Evolutionary conservation across 2,113 vertebrate species (phyloP).

Genomic region (Pelodiscus sinensis): DNA sequence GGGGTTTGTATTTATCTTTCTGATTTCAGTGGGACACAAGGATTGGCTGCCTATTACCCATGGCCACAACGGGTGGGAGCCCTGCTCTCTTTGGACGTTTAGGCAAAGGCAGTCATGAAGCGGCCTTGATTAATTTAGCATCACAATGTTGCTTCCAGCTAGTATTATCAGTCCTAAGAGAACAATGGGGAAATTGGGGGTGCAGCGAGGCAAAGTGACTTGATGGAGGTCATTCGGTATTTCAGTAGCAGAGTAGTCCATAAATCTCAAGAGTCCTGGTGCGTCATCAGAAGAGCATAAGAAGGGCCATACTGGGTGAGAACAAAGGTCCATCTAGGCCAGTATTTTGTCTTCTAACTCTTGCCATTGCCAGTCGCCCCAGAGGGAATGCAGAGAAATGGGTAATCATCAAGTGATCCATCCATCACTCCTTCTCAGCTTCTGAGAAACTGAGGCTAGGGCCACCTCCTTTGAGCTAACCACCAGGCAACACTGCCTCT

Average conservation of each 20-base stretch:
- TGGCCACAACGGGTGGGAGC: not conserved
- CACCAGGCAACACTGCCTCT: not conserved
- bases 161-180: slow-evolving; percentile 1
- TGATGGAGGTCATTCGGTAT: not conserved
- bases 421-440: too few relatives aligned
- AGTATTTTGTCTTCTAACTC: too few relatives aligned
- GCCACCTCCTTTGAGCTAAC: not conserved
- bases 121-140: not conserved
- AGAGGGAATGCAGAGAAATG: too few relatives aligned
- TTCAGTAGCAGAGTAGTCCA: not conserved
- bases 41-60: fast-evolving
- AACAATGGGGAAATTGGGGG: slow-evolving; percentile 26
- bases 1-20: fast-evolving
- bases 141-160: not conserved
- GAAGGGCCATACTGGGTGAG: too few relatives aligned
- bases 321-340: too few relatives aligned
- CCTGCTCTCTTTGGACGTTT: not conserved
- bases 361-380: too few relatives aligned
- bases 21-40: fast-evolving
- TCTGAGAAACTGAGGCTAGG: too few relatives aligned
- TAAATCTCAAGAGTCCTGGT: not conserved
- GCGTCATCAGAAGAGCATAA: too few relatives aligned
- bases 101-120: fast-evolving
- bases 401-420: too few relatives aligned
- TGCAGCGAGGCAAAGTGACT: not conserved